Conservation (phyloP, 2,888 invertebrate genomes). For the Abrostola tripartita region DNA sequence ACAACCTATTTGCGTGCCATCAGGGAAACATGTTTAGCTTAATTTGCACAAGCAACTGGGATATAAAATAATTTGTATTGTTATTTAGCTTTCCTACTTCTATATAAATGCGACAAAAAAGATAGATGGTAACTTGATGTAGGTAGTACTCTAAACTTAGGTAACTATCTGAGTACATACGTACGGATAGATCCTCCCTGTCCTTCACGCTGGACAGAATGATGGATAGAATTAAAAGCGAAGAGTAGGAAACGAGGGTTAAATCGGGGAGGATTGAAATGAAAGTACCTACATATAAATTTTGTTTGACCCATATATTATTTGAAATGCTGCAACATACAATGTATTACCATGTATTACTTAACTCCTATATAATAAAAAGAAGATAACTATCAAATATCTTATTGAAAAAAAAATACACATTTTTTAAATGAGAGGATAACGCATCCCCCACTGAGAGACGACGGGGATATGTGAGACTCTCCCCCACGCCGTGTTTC, state of each 20-base stretch:
- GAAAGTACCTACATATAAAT: no score
- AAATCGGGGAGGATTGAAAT: neutral
- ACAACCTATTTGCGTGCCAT: conserved; percentile 47
- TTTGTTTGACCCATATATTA: no score
- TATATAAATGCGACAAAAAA: neutral
- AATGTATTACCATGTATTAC: no score
- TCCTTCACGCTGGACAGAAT: neutral
- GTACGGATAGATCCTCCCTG: neutral
- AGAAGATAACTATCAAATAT: no score
- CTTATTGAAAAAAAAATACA: no score
- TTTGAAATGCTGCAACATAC: no score
- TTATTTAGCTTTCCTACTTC: neutral
- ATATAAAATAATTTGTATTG: neutral
- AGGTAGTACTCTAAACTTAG: neutral
- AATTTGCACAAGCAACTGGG: conserved; percentile 20
- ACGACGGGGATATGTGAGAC: no score
- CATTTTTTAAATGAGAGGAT: no score
- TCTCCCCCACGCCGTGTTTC: no score
- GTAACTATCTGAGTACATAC: neutral
- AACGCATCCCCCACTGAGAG: no score
- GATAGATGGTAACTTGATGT: neutral
- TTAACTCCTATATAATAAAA: no score
- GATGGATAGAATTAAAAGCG: conserved; percentile 4
- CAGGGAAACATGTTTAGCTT: conserved; percentile 25
- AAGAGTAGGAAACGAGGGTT: neutral